Base-by-base conservation (phyloP, 2,888 invertebrate species). In the Lissonota sp. region DNA sequence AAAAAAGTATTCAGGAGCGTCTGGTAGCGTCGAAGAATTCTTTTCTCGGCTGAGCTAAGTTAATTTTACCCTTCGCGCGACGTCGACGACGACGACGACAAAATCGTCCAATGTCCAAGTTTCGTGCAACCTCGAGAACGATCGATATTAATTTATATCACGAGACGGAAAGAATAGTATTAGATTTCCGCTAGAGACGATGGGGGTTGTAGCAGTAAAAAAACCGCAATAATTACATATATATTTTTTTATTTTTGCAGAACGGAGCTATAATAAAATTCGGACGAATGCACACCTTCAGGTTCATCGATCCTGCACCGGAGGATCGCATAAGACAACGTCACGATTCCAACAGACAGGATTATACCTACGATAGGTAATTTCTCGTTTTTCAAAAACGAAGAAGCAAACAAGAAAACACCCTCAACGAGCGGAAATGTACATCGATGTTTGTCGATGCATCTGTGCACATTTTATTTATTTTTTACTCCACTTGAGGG, bases 211-310 rank as follows among this genome's bases (percentile, higher is more conserved):
- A 26, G 26, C 26, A 26, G 26, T 26, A 26, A 26, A 26, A 26
- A 26, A 26, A 26, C 26, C 44, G 44, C 10, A 16, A n/a, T 16
- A 44, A 49, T 46, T 10, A 16, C 46, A 6, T 46, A 40, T 62
- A 14, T 16, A 40, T 10, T 6, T 69, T 60, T 44, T 44, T 64
- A 49, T 26, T 49, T 46, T 91, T 90, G 12, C 93, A 96, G 95
- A 97, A 97, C 93, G 97, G 97, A 82, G 96, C 96, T 87, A 94
- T 97, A 84, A 95, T 97, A 78, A 97, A 97, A 94, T 97, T 97
- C 92, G 97, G 97, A 66, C 95, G 97, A 85, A 96, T 97, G 88
- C 97, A 97, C 88, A 97, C 97, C 53, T 97, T 97, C 93, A 95
- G 97, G 86, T 97, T 97, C 93, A 94, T 97, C 88, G 97, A 97